Evolutionary conservation across 2,113 vertebrate species (phyloP).

Genomic region (Oryzias javanicus): DNA sequence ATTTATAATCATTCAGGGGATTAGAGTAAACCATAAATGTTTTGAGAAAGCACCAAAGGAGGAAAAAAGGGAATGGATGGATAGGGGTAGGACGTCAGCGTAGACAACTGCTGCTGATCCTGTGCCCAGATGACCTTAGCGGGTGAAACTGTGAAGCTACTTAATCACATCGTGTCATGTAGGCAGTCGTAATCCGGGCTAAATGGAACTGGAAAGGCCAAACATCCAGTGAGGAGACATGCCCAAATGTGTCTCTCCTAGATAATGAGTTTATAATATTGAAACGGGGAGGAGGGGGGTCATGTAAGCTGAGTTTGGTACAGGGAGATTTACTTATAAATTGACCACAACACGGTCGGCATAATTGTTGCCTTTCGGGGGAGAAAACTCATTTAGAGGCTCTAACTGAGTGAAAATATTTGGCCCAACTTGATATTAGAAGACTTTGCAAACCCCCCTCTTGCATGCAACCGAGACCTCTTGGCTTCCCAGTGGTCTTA

Average conservation of each 20-base stretch:
- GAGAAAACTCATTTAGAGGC: slow-evolving; percentile 18
- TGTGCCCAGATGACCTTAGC: slow-evolving; percentile 57
- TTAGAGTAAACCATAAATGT: slow-evolving; percentile 40
- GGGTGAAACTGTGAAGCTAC: slow-evolving; percentile 47
- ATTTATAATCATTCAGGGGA: slow-evolving; percentile 11
- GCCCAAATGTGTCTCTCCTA: slow-evolving; percentile 31
- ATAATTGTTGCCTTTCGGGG: slow-evolving; percentile 2
- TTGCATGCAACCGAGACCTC: slow-evolving; percentile 49
- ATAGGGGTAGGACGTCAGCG: slow-evolving; percentile 33
- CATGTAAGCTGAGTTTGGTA: slow-evolving; percentile 12
- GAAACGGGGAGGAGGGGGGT: background rate
- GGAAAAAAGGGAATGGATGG: slow-evolving; percentile 44
- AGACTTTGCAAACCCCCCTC: slow-evolving; percentile 20
- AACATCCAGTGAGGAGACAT: slow-evolving; percentile 8
- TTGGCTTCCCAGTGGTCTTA: slow-evolving; percentile 45
- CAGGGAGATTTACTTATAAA: slow-evolving; percentile 10
- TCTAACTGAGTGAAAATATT: slow-evolving; percentile 37
- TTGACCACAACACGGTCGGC: slow-evolving; percentile 20
- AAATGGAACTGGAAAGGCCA: slow-evolving; percentile 43
- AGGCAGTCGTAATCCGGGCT: slow-evolving; percentile 39
- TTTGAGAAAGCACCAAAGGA: slow-evolving; percentile 33
- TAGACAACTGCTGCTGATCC: slow-evolving; percentile 49
- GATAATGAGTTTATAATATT: slow-evolving; percentile 41
- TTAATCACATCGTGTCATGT: slow-evolving; percentile 54
- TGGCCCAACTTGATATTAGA: slow-evolving; percentile 33